Conservation (phyloP, 2,888 invertebrate genomes). For the Trypoxylon attenuatum region DNA sequence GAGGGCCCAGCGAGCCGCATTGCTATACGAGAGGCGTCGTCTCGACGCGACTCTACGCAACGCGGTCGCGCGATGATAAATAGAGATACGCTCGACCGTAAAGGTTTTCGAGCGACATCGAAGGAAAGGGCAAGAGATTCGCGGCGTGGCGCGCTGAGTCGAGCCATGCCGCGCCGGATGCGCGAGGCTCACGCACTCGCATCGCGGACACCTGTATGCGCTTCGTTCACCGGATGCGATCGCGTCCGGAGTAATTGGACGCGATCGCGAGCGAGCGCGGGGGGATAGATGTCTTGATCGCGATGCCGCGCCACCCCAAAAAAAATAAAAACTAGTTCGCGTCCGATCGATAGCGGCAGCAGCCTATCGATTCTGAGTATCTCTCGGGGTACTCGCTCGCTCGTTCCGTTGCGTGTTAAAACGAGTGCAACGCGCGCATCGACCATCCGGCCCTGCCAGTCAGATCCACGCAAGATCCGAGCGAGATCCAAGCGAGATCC, state of each 20-base stretch:
- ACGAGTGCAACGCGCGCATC: conserved; percentile 2
- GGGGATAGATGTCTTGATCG: conserved; percentile 5
- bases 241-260: conserved; percentile 16
- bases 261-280: no score
- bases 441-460: no score
- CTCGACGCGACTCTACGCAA: neutral
- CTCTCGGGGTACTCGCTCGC: conserved; percentile 18
- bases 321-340: conserved; percentile 33
- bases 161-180: neutral
- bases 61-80: conserved; percentile 32
- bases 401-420: conserved; percentile 22
- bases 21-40: conserved; percentile 36
- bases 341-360: conserved; percentile 35
- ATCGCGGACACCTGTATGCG: neutral
- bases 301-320: neutral
- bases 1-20: conserved; percentile 39
- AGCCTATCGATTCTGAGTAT: conserved; percentile 35
- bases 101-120: conserved; percentile 10
- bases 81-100: conserved; percentile 20
- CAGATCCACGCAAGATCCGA: no score
- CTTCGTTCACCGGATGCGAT: neutral
- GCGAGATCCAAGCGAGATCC: no score
- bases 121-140: neutral
- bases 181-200: neutral
- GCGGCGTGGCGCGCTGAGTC: neutral